A percentile compares a stretch with the other conserved stretches of the same genome.
Evolutionary conservation across 2,888 invertebrate species (phyloP).

Genomic region (Limnephilus rhombicus): DNA sequence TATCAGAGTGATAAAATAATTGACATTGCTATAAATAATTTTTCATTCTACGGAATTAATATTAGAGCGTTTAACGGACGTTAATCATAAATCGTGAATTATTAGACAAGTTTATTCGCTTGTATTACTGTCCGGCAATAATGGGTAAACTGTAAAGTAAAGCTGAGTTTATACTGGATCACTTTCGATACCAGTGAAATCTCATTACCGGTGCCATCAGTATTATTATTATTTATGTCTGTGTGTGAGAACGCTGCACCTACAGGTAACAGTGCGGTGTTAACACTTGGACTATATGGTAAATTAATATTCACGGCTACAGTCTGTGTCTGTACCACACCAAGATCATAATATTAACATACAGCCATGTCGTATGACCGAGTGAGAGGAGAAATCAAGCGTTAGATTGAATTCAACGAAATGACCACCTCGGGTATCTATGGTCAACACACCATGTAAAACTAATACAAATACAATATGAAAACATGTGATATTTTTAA

Average conservation of each 20-base stretch:
- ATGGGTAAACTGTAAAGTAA: neutral
- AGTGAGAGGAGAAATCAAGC: neutral
- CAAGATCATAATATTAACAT: neutral
- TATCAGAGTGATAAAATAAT: neutral
- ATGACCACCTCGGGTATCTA: neutral
- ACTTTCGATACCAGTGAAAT: constrained; percentile 42
- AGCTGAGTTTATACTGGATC: neutral
- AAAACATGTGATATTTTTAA: neutral
- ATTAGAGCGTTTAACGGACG: neutral
- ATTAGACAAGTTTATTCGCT: neutral
- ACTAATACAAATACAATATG: neutral
- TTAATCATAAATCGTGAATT: neutral
- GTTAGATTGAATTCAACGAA: neutral
- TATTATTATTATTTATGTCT: neutral
- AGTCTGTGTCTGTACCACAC: neutral
- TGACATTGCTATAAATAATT: neutral
- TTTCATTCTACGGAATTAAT: neutral
- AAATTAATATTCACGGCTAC: neutral
- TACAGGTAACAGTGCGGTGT: neutral
- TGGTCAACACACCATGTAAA: neutral
- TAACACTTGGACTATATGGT: neutral
- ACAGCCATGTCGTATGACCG: neutral
- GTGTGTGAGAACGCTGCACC: neutral
- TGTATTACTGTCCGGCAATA: neutral
- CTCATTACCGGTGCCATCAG: constrained; percentile 12